Conservation (phyloP, 2,888 invertebrate genomes). For the Lycocerus yunnanus region DNA sequence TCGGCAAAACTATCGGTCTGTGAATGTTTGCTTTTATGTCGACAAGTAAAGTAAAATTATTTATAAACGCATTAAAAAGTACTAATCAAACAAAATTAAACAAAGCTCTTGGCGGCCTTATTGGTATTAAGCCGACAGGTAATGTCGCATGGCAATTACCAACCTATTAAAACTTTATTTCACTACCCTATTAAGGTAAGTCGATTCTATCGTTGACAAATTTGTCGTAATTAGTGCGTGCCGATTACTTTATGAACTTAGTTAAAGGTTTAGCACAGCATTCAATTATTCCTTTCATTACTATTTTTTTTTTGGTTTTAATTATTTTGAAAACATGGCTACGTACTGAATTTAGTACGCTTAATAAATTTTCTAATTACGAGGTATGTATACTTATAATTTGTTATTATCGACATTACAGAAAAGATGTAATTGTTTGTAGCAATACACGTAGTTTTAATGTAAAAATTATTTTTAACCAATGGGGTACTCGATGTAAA, state of each 20-base stretch:
- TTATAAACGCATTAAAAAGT: constrained; percentile 7
- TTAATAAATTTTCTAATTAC: neutral
- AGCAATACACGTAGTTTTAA: neutral
- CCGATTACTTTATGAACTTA: constrained; percentile 19
- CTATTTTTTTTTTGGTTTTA: neutral
- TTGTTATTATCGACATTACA: neutral
- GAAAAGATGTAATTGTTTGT: neutral
- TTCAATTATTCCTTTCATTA: constrained; percentile 20
- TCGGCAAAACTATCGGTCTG: neutral
- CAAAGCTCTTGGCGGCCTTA: constrained; percentile 2
- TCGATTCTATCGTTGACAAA: constrained; percentile 8
- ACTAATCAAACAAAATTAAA: constrained; percentile 12
- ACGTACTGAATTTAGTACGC: neutral
- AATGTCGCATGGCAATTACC: constrained; percentile 13
- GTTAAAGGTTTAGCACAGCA: constrained; percentile 9
- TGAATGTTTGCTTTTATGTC: neutral
- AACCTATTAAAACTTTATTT: constrained; percentile 16
- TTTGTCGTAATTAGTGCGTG: constrained; percentile 23
- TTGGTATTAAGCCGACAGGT: constrained; percentile 10
- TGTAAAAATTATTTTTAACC: neutral
- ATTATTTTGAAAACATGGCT: neutral
- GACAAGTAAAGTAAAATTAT: neutral
- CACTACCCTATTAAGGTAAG: neutral
- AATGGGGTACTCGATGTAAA: too few species aligned
- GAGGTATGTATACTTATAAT: neutral